phyloP scores from a whole-genome alignment of 1,140 invertebrate genomes.

The Saxidomus purpurata region DNA sequence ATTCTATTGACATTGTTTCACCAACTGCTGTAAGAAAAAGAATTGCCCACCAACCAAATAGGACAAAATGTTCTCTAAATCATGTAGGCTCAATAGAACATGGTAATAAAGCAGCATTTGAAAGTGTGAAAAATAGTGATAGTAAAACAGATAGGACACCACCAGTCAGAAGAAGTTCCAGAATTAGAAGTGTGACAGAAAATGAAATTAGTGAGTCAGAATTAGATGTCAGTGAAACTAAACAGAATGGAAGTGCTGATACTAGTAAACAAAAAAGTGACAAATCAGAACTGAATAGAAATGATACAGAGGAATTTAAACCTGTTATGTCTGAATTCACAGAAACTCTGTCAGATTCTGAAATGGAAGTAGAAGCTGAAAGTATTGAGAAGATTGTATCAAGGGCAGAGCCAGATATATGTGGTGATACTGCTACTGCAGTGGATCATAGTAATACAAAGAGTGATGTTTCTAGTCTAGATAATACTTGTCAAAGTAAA shows the following conservation, averaged over 20 bases:
- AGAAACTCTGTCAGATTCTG: constrained; percentile 6
- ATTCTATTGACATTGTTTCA: constrained; percentile 5
- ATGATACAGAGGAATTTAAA: constrained; percentile 9
- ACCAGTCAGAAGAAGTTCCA: constrained; percentile 8
- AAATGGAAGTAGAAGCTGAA: neutral
- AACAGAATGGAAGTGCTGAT: neutral
- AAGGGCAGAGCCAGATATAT: neutral
- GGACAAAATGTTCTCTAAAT: neutral
- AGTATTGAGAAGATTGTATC: neutral
- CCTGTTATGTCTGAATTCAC: neutral
- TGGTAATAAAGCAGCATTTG: neutral
- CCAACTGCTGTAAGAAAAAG: constrained; percentile 19
- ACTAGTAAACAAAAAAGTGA: neutral
- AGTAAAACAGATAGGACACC: neutral
- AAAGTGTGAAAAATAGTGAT: neutral
- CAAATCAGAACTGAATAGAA: neutral
- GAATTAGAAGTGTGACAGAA: neutral
- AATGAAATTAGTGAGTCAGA: constrained; percentile 19
- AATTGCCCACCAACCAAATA: constrained; percentile 6
- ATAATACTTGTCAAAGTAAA: neutral
- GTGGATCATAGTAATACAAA: neutral
- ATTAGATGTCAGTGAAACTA: neutral
- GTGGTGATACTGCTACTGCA: neutral
- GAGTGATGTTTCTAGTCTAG: neutral
- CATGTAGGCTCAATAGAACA: neutral